Base-by-base conservation (phyloP, 2,113 vertebrate genomes). In the Pristiophorus japonicus region DNA sequence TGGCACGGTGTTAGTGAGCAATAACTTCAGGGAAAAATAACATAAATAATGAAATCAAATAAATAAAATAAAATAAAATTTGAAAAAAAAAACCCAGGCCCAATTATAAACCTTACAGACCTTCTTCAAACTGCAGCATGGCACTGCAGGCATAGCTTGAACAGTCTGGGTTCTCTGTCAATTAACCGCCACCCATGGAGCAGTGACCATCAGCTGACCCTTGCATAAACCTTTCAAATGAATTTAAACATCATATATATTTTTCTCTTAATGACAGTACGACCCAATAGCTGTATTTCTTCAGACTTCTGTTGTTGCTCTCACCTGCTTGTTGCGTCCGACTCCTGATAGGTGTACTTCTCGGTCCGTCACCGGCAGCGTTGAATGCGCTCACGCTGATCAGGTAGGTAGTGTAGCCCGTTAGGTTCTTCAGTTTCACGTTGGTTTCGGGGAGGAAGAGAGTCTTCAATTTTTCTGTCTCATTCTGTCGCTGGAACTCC, bases 281-380 rank as follows among this genome's bases (percentile, higher is more conserved):
- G 5, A 94, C 16, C 38, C 93, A 38, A 16, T 51, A 14, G 42
- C 11, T 63, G 38, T 20, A 63, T n/a, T 92, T 92, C 16, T n/a
- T 16, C 18, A 14, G 24, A 55, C 27, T 67, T 70, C 22, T 30
- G 51, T 59, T 42, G 62, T 0, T 38, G 24, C 81, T 27, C 97
- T 95, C 96, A 99, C 99, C 99, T 96, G 99, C 99, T 98, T 99
- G 99, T 96, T 99, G 99, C 0, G 99, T 99, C 96, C 98, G 98
- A 1, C 98, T 98, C 55, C 96, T 97, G 34, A 98, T 97, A 0
- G 99, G 97, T 0, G 96, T 0, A 96, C 99, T 99, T 95, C 98
- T 98, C 0, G 99, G 99, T 0, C 99, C 99, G 0, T 99, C 99
- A 0, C 99, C 99, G 0, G 99, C 99, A 0, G 99, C 98, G 0